A percentile compares a stretch with the other conserved stretches of the same genome.
Evolutionary conservation across 2,888 invertebrate genomes (phyloP).

Genomic region (Ferdinandea cuprea): DNA sequence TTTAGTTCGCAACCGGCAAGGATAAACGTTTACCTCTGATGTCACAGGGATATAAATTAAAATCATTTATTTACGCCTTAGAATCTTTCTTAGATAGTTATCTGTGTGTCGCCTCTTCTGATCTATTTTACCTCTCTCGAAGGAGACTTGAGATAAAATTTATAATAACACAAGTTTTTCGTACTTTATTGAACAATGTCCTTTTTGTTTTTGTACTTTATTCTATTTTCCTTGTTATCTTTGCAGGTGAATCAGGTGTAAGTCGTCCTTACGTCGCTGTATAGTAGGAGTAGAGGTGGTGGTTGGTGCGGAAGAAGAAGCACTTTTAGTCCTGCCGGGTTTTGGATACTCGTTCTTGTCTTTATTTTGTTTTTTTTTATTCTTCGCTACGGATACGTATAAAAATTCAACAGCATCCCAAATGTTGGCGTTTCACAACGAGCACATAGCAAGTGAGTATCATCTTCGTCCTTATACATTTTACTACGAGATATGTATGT

Average conservation of each 20-base stretch:
- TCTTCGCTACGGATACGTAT: slow-evolving; percentile 54
- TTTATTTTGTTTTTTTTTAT: too few relatives aligned
- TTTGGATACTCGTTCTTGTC: too few relatives aligned
- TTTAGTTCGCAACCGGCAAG: slow-evolving; percentile 25
- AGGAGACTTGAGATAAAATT: slow-evolving; percentile 48
- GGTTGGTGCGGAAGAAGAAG: slow-evolving; percentile 32
- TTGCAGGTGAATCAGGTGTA: slow-evolving; percentile 70
- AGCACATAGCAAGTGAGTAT: slow-evolving; percentile 83
- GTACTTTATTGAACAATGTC: slow-evolving; percentile 69
- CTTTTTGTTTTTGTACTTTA: slow-evolving; percentile 13
- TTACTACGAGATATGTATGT: too few relatives aligned
- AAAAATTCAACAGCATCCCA: slow-evolving; percentile 75
- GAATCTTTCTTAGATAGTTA: slow-evolving; percentile 26
- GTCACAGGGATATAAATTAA: slow-evolving; percentile 64
- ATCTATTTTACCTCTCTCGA: slow-evolving; percentile 42
- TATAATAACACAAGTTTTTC: slow-evolving; percentile 65
- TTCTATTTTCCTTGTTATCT: too few relatives aligned
- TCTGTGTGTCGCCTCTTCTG: slow-evolving; percentile 19
- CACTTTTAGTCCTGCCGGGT: too few relatives aligned
- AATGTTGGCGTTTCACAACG: slow-evolving; percentile 83
- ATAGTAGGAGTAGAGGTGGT: slow-evolving; percentile 11
- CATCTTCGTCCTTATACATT: slow-evolving; percentile 1
- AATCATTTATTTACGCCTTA: slow-evolving; percentile 63
- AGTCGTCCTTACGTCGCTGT: slow-evolving; percentile 37
- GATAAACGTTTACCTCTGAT: slow-evolving; percentile 54